phyloP scores from a whole-genome alignment of 2,113 vertebrate species.

The Periophthalmus modestus region DNA sequence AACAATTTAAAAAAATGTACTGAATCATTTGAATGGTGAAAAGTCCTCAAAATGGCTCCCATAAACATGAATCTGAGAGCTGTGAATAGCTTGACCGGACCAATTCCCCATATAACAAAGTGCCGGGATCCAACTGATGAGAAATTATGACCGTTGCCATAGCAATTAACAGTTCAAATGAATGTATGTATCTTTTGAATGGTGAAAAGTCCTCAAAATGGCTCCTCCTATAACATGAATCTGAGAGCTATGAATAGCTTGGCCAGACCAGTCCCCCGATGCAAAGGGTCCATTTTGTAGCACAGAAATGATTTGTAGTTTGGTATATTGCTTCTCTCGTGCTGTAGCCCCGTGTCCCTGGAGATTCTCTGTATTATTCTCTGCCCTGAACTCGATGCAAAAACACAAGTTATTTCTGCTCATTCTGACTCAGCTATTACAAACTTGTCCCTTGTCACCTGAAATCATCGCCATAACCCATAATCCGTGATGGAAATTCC shows the following conservation, averaged over 20 bases:
- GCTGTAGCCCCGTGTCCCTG: neutral
- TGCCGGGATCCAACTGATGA: too few relatives aligned
- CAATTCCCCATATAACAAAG: too few relatives aligned
- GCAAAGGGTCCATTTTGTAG: neutral
- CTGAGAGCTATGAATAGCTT: neutral
- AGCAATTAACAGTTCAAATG: too few relatives aligned
- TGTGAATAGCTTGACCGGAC: too few relatives aligned
- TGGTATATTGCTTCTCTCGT: neutral
- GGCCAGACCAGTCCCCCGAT: neutral
- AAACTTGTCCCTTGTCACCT: conserved; percentile 45
- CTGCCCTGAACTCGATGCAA: neutral
- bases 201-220: too few relatives aligned
- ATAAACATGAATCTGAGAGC: too few relatives aligned
- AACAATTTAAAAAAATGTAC: too few relatives aligned
- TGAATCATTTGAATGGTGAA: too few relatives aligned
- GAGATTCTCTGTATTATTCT: conserved; percentile 6
- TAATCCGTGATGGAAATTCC: conserved; percentile 68
- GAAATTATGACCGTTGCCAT: too few relatives aligned
- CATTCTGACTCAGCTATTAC: conserved; percentile 47
- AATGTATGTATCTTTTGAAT: too few relatives aligned
- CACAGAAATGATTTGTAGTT: neutral
- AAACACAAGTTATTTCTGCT: conserved; percentile 22
- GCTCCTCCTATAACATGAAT: neutral
- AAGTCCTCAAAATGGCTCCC: too few relatives aligned
- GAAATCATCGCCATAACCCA: conserved; percentile 40